A percentile compares a stretch with the other conserved stretches of the same genome.
Conservation (phyloP, 1,140 invertebrate genomes). For the Eurosta solidaginis region DNA sequence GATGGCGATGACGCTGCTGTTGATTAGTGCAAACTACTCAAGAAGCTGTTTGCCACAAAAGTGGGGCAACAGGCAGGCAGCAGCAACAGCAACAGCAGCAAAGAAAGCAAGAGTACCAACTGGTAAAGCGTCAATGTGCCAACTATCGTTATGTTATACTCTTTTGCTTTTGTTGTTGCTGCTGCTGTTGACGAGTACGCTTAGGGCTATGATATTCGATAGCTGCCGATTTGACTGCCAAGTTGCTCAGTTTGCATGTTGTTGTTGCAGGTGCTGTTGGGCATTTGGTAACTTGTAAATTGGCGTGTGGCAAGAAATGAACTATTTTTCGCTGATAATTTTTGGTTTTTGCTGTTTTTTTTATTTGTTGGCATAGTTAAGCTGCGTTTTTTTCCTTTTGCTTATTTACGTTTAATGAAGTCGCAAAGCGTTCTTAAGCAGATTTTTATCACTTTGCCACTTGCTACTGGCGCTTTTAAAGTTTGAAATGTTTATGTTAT, state of each 20-base stretch:
- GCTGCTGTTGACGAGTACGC: background rate
- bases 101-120: background rate
- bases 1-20: slow-evolving; percentile 19
- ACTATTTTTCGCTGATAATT: slow-evolving; percentile 4
- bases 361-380: background rate
- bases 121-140: background rate
- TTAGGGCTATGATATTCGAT: slow-evolving; percentile 5
- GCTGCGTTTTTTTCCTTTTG: background rate
- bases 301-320: slow-evolving; percentile 4
- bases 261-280: too few species aligned
- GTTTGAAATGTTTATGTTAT: slow-evolving; percentile 12
- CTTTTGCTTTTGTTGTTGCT: slow-evolving; percentile 2
- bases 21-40: slow-evolving; percentile 16
- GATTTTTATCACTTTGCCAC: slow-evolving; percentile 13
- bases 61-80: background rate
- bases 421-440: background rate
- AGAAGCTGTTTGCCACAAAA: background rate
- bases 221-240: background rate
- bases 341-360: background rate
- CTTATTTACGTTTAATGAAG: slow-evolving; percentile 26
- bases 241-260: background rate
- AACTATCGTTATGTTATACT: background rate
- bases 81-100: background rate
- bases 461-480: slow-evolving; percentile 8
- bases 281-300: background rate